Conservation (phyloP, 2,113 vertebrate species). For the Oreotragus oreotragus region DNA sequence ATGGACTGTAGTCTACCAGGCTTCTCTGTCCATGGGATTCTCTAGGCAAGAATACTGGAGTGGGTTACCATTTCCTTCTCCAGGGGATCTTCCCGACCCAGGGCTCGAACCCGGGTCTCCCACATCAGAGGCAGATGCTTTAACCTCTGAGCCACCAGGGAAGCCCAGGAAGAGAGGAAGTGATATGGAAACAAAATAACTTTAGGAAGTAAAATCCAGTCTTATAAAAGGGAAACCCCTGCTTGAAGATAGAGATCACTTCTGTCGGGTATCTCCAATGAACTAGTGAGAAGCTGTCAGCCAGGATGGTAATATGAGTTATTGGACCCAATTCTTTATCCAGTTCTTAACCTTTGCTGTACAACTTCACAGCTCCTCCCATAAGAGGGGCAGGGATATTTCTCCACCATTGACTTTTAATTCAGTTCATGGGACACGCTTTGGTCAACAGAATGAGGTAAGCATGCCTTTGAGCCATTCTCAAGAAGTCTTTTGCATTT, state of each 20-base stretch:
- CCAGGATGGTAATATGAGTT: not conserved
- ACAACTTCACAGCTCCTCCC: not conserved
- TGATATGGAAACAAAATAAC: not conserved
- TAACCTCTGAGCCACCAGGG: too few species aligned
- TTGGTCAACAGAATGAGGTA: not conserved
- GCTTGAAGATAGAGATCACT: not conserved
- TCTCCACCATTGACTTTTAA: not conserved
- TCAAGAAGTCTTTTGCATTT: not conserved
- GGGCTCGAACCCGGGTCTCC: too few species aligned
- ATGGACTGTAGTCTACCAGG: too few species aligned
- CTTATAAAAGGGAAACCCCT: not conserved
- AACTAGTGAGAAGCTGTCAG: not conserved
- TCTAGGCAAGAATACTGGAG: too few species aligned
- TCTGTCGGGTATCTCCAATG: not conserved
- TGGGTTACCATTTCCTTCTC: too few species aligned
- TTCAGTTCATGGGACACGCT: rapidly evolving
- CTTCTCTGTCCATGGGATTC: too few species aligned
- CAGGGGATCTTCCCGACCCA: too few species aligned
- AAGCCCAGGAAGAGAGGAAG: too few species aligned
- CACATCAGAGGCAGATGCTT: too few species aligned
- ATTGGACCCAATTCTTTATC: rapidly evolving
- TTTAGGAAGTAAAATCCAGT: not conserved
- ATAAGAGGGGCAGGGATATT: too few species aligned
- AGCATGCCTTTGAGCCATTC: not conserved
- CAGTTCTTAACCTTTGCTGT: not conserved